Conservation (phyloP, 2,797 vertebrate species). For the Poeciliopsis presidionis region DNA sequence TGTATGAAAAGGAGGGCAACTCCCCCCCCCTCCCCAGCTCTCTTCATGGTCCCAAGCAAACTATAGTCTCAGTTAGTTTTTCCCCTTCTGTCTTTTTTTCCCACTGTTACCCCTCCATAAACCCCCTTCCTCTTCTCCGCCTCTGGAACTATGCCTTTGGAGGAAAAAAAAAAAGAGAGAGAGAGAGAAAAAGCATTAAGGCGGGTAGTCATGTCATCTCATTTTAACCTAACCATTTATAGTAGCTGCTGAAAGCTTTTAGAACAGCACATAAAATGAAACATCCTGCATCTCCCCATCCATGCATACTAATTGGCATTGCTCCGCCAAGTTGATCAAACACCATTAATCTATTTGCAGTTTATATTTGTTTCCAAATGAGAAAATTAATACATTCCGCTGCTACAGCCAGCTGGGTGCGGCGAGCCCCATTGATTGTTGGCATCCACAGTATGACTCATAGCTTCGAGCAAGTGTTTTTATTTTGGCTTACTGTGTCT, state of each 20-base stretch:
- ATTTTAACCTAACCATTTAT: slow-evolving; percentile 26
- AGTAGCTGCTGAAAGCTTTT: slow-evolving; percentile 43
- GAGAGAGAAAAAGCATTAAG: slow-evolving; percentile 11
- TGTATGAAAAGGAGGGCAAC: slow-evolving; percentile 71
- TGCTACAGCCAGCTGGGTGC: slow-evolving; percentile 64
- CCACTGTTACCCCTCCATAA: slow-evolving; percentile 17
- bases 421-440: slow-evolving; percentile 70
- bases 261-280: slow-evolving; percentile 40
- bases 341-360: slow-evolving; percentile 77
- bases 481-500: slow-evolving; percentile 50
- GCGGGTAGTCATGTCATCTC: slow-evolving; percentile 19
- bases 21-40: slow-evolving; percentile 9
- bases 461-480: slow-evolving; percentile 64
- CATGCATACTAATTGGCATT: slow-evolving; percentile 60
- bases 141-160: slow-evolving; percentile 6
- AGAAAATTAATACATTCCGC: slow-evolving; percentile 71
- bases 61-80: slow-evolving; percentile 60
- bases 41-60: slow-evolving; percentile 54
- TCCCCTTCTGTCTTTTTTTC: slow-evolving; percentile 5
- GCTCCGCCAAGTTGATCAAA: slow-evolving; percentile 71
- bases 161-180: background rate
- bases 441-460: slow-evolving; percentile 69
- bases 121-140: background rate
- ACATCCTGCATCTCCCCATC: slow-evolving; percentile 36
- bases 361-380: slow-evolving; percentile 74